Evolutionary conservation across 2,888 invertebrate species (phyloP).

Genomic region (Megastigmus dorsalis): DNA sequence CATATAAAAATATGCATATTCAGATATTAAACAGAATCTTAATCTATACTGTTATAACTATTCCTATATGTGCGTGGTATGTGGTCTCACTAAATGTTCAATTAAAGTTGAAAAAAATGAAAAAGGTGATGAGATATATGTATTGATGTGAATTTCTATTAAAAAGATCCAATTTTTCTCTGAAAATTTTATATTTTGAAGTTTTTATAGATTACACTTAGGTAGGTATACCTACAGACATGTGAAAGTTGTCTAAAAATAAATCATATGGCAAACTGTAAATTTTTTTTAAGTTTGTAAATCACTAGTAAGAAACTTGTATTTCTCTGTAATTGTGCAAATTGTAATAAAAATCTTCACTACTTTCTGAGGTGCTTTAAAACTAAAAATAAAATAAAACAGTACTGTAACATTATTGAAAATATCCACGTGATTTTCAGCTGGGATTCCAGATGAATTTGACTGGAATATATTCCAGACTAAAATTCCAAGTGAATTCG

Average conservation of each 20-base stretch:
- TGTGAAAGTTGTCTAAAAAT: neutral
- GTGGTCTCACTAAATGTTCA: conserved; percentile 64
- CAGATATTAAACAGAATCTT: conserved; percentile 62
- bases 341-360: too few relatives aligned
- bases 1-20: conserved; percentile 54
- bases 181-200: neutral
- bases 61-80: conserved; percentile 59
- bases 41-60: conserved; percentile 67
- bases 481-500: too few relatives aligned
- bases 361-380: too few relatives aligned
- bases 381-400: too few relatives aligned
- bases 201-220: neutral
- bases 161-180: conserved; percentile 2
- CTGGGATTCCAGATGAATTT: too few relatives aligned
- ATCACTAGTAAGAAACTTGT: too few relatives aligned
- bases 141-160: conserved; percentile 65
- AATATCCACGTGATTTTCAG: too few relatives aligned
- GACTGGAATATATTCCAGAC: too few relatives aligned
- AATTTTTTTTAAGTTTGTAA: neutral
- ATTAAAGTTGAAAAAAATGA: conserved; percentile 62
- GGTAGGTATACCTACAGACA: neutral
- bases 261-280: conserved; percentile 7
- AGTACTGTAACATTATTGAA: too few relatives aligned
- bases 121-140: conserved; percentile 62
- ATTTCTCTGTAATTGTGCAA: too few relatives aligned